Percentiles rank a stretch among this genome's conserved stretches.
Conservation (phyloP, 2,797 vertebrate species). For the Oceanodroma leucorhoa region DNA sequence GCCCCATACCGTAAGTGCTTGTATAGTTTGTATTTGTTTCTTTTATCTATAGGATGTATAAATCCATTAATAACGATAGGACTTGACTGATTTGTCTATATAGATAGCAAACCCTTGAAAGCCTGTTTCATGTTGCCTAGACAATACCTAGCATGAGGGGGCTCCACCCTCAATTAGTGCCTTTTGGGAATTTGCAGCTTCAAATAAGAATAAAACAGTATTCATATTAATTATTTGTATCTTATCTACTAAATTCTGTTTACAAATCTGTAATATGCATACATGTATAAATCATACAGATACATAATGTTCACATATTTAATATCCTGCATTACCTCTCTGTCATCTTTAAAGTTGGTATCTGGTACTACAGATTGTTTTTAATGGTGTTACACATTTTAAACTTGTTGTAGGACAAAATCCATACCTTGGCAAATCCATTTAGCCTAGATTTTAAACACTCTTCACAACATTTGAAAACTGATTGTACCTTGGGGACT, state of each 20-base stretch:
- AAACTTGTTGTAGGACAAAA: conserved; percentile 45
- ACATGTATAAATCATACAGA: background rate
- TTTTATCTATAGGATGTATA: background rate
- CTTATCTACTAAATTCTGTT: background rate
- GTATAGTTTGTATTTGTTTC: background rate
- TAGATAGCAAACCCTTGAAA: background rate
- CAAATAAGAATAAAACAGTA: background rate
- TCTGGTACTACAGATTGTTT: background rate
- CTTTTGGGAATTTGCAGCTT: background rate
- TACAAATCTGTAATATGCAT: background rate
- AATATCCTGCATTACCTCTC: background rate
- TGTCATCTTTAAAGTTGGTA: background rate
- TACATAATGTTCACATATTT: background rate
- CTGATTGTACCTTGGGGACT: conserved; percentile 50
- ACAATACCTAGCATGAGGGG: background rate
- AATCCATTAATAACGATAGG: background rate
- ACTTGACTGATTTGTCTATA: background rate
- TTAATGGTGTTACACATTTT: background rate
- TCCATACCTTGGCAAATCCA: conserved; percentile 66
- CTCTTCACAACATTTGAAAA: conserved; percentile 26
- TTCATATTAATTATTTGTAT: background rate
- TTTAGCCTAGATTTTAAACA: conserved; percentile 55
- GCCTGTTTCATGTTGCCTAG: background rate
- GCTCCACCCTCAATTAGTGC: background rate
- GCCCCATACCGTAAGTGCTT: background rate